Evolutionary conservation across 2,797 vertebrate species (phyloP).

Genomic region (Astyanax mexicanus): DNA sequence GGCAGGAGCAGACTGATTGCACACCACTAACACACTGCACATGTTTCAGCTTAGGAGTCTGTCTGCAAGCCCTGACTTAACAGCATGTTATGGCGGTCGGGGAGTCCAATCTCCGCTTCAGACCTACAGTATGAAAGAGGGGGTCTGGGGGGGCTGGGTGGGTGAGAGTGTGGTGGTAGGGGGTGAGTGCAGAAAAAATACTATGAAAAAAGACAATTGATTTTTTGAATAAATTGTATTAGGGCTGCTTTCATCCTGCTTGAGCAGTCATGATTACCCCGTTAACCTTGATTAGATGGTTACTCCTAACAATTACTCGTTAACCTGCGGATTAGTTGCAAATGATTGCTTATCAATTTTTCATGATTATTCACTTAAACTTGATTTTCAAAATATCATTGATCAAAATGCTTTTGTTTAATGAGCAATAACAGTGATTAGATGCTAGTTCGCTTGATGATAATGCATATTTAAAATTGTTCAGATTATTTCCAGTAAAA

Average conservation of each 20-base stretch:
- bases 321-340: no score
- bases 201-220: no score
- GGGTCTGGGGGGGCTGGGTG: neutral
- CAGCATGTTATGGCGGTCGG: slow-evolving; percentile 22
- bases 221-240: no score
- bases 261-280: neutral
- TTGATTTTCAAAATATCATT: no score
- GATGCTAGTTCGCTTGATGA: no score
- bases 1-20: slow-evolving; percentile 67
- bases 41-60: slow-evolving; percentile 69
- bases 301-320: no score
- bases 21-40: slow-evolving; percentile 69
- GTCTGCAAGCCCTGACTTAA: slow-evolving; percentile 38
- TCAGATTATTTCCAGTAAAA: no score
- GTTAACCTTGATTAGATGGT: neutral
- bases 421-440: no score
- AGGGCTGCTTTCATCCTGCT: no score
- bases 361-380: neutral
- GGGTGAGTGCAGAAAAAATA: neutral
- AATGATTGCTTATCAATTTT: no score
- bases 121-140: slow-evolving; percentile 25
- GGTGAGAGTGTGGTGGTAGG: neutral
- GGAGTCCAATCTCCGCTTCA: slow-evolving; percentile 16
- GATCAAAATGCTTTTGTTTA: no score
- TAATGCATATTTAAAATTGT: no score